Evolutionary conservation across 2,113 vertebrate species (phyloP).

Genomic region (Cynocephalus volans): DNA sequence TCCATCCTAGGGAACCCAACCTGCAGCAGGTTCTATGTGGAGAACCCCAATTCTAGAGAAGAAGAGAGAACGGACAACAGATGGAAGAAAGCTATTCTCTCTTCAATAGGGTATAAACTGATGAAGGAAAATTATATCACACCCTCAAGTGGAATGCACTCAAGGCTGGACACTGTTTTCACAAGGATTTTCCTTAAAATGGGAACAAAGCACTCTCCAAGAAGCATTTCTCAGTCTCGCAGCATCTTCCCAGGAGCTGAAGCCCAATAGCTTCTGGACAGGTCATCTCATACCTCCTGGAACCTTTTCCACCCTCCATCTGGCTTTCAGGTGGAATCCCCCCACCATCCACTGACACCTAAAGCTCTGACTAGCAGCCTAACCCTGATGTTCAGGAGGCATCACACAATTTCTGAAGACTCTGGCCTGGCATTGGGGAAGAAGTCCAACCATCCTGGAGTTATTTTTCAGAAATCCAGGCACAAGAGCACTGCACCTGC

Average conservation of each 20-base stretch:
- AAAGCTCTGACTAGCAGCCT: neutral
- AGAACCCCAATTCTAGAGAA: neutral
- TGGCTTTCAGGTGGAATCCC: neutral
- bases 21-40: neutral
- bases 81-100: neutral
- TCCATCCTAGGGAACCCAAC: neutral
- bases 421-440: neutral
- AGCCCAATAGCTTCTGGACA: neutral
- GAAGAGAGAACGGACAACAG: neutral
- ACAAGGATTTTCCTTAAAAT: neutral
- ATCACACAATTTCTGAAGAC: neutral
- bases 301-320: neutral
- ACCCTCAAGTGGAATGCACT: neutral
- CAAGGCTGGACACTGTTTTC: no score
- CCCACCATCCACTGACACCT: no score
- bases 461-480: neutral
- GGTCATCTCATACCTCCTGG: neutral
- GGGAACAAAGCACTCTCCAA: neutral
- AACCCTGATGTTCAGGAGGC: neutral
- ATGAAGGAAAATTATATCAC: neutral
- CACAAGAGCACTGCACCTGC: neutral
- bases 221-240: neutral
- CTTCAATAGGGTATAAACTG: neutral
- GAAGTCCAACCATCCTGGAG: accelerated
- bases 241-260: neutral